Percentiles rank a stretch among this genome's conserved stretches.
These are phyloP conservation scores for Drosophila jambulina DNA, from an alignment of 1,140 invertebrate genomes.

Conservation along the genomic window DNA sequence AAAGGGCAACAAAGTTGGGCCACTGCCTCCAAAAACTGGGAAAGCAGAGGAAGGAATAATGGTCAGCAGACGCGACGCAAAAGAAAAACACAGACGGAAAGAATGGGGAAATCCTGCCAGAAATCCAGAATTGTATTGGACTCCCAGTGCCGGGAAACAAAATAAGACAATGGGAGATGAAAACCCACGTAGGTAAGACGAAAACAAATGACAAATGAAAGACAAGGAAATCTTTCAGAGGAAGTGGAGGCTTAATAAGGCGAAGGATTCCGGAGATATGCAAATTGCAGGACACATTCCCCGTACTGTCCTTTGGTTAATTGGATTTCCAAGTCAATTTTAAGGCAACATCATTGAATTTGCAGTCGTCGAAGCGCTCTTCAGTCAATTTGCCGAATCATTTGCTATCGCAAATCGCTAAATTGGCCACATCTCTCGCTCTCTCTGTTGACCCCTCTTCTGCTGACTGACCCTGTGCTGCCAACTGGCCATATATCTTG, in stretches of 20 bases:
- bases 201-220: constrained; percentile 40
- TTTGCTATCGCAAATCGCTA: constrained; percentile 29
- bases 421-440: constrained; percentile 38
- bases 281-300: constrained; percentile 18
- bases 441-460: neutral
- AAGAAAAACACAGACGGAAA: constrained; percentile 18
- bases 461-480: constrained; percentile 25
- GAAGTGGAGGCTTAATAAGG: constrained; percentile 11
- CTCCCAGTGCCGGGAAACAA: neutral
- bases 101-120: neutral
- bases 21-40: neutral
- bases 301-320: constrained; percentile 13
- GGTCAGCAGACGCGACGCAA: constrained; percentile 33
- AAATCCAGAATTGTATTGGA: constrained; percentile 2
- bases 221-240: constrained; percentile 18
- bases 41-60: constrained; percentile 8
- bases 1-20: constrained; percentile 21
- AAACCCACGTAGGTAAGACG: constrained; percentile 2
- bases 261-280: constrained; percentile 14
- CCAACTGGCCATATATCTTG: constrained; percentile 56
- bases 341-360: constrained; percentile 23
- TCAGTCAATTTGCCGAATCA: constrained; percentile 45
- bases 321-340: constrained; percentile 42
- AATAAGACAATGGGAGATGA: constrained; percentile 14
- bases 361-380: constrained; percentile 12